phyloP scores from a whole-genome alignment of 2,113 vertebrate species.

The Caranx ignobilis region DNA sequence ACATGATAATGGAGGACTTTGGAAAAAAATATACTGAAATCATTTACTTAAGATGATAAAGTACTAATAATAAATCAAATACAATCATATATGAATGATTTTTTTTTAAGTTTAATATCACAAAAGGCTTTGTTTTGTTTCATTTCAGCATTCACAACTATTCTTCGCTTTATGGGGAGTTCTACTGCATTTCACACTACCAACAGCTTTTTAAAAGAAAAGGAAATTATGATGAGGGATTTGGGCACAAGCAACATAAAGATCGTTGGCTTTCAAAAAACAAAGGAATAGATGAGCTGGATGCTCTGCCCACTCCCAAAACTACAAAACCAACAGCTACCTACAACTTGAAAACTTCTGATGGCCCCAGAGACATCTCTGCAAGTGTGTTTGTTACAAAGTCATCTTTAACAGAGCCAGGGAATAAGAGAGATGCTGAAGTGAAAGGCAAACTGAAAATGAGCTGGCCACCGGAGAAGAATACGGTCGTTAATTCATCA shows the following conservation, averaged over 20 bases:
- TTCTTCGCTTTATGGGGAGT: constrained; percentile 83
- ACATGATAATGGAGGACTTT: neutral
- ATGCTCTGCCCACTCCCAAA: constrained; percentile 42
- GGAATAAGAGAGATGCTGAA: constrained; percentile 43
- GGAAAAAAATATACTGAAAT: neutral
- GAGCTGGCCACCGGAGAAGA: constrained; percentile 83
- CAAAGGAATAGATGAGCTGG: constrained; percentile 58
- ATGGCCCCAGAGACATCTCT: constrained; percentile 24
- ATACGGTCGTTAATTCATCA: neutral
- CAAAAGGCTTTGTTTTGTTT: constrained; percentile 34
- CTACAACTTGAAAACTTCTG: neutral
- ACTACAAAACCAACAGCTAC: constrained; percentile 29
- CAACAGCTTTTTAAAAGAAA: constrained; percentile 84
- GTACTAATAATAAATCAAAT: neutral
- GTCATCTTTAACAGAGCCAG: constrained; percentile 65
- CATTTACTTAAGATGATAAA: constrained; percentile 11
- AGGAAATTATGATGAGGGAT: constrained; percentile 86
- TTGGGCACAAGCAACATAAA: constrained; percentile 84
- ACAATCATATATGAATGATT: neutral
- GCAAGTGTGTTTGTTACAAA: constrained; percentile 30
- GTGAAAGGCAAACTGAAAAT: constrained; percentile 74
- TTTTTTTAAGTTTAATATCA: neutral
- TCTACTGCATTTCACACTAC: constrained; percentile 85
- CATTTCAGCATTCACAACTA: constrained; percentile 83
- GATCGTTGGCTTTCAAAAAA: constrained; percentile 81